A percentile compares a stretch with the other conserved stretches of the same genome.
phyloP scores from a whole-genome alignment of 2,888 invertebrate genomes.

The Luperina testacea region DNA sequence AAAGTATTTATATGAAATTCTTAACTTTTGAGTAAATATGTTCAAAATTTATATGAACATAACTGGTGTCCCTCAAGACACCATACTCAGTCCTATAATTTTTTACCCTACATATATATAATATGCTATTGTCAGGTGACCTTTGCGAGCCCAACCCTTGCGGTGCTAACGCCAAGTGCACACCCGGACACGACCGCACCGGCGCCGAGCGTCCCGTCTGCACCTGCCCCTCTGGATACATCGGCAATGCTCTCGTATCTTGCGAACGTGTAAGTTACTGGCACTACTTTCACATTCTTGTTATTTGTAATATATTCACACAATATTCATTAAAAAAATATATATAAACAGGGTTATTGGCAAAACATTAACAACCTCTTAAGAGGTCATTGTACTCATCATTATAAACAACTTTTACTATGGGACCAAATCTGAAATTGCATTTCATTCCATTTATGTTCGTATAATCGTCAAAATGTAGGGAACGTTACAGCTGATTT shows the following conservation, averaged over 20 bases:
- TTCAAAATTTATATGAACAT: not conserved
- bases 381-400: too few relatives aligned
- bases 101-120: not conserved
- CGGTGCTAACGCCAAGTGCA: conserved; percentile 94
- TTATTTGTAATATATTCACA: not conserved
- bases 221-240: conserved; percentile 94
- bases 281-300: not conserved
- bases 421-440: too few relatives aligned
- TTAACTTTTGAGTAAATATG: not conserved
- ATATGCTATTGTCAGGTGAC: conserved; percentile 90
- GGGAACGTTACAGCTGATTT: too few relatives aligned
- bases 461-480: too few relatives aligned
- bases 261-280: conserved; percentile 91
- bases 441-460: too few relatives aligned
- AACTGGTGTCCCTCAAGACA: conserved; percentile 35
- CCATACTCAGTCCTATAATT: conserved; percentile 3
- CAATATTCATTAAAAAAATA: not conserved
- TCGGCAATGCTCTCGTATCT: conserved; percentile 93
- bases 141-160: conserved; percentile 97
- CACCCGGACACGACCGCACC: conserved; percentile 95
- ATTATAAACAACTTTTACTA: too few relatives aligned
- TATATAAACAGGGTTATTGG: too few relatives aligned
- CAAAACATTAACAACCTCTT: too few relatives aligned
- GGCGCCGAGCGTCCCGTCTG: conserved; percentile 96
- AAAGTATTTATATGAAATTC: not conserved